Evolutionary conservation across 1,140 invertebrate genomes (phyloP).

Genomic region (Caenorhabditis briggsae): DNA sequence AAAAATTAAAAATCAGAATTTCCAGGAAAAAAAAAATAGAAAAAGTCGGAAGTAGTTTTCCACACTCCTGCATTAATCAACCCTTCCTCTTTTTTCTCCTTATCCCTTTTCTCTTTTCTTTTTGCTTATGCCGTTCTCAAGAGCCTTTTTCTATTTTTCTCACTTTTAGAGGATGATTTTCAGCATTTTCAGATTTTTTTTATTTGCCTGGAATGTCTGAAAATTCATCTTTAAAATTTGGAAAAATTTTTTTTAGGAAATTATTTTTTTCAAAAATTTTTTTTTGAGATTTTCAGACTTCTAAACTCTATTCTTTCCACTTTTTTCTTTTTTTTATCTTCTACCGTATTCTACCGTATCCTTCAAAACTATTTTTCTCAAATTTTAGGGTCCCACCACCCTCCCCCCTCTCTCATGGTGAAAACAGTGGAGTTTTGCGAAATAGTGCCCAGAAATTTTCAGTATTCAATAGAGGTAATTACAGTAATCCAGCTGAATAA

Average conservation of each 20-base stretch:
- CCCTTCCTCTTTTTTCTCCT: not conserved
- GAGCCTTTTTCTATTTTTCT: not conserved
- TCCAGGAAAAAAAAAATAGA: not conserved
- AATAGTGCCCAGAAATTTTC: slow-evolving; percentile 29
- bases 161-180: not conserved
- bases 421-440: slow-evolving; percentile 47
- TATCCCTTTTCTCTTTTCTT: not conserved
- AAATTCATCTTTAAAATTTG: no score
- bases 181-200: not conserved
- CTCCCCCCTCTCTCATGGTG: slow-evolving; percentile 3
- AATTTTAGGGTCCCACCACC: not conserved
- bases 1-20: not conserved
- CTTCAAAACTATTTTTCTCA: not conserved
- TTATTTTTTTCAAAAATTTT: not conserved
- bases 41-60: not conserved
- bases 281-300: no score
- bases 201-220: not conserved
- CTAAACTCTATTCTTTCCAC: not conserved
- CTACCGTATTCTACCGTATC: not conserved
- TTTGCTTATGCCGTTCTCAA: not conserved
- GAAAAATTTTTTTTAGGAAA: no score
- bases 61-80: slow-evolving; percentile 2
- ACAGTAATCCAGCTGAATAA: not conserved
- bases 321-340: not conserved
- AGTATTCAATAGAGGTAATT: slow-evolving; percentile 33